Conservation (phyloP, 2,797 vertebrate genomes). For the Alcedo atthis region DNA sequence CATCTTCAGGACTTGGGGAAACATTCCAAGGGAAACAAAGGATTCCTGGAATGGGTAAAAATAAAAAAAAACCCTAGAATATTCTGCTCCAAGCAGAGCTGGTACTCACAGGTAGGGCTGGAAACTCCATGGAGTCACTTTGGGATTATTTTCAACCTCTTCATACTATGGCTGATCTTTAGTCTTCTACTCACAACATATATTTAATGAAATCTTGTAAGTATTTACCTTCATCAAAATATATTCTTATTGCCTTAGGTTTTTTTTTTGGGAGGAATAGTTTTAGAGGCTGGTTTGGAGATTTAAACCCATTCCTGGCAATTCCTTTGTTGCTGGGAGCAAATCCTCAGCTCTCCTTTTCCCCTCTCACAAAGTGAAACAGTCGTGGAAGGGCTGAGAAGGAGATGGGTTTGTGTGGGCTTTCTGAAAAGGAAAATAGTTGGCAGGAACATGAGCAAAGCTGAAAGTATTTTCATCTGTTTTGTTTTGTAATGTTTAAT, state of each 20-base stretch:
- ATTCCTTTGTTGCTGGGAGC: not conserved
- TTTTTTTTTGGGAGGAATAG: rapidly evolving
- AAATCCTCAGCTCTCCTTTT: not conserved
- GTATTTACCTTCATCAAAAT: not conserved
- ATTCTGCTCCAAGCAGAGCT: not conserved
- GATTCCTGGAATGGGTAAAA: not conserved
- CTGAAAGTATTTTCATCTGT: conserved; percentile 41
- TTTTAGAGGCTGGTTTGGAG: not conserved
- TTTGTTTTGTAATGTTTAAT: conserved; percentile 13
- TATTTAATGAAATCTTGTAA: not conserved
- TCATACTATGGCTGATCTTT: not conserved
- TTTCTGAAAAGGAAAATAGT: not conserved
- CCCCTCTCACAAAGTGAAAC: not conserved
- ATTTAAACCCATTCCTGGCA: not conserved
- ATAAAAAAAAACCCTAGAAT: not conserved
- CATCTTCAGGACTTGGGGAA: not conserved
- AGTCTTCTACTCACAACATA: not conserved
- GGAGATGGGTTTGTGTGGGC: not conserved
- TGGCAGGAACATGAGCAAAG: conserved; percentile 44
- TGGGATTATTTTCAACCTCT: not conserved
- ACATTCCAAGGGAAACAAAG: not conserved
- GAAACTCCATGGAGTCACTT: not conserved
- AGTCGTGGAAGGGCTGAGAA: not conserved
- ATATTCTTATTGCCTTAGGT: not conserved
- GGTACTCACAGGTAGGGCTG: not conserved